Evolutionary conservation across 2,797 vertebrate genomes (phyloP), one percentile per base, ranked within the genome.

Genomic region (Thamnophis elegans): DNA sequence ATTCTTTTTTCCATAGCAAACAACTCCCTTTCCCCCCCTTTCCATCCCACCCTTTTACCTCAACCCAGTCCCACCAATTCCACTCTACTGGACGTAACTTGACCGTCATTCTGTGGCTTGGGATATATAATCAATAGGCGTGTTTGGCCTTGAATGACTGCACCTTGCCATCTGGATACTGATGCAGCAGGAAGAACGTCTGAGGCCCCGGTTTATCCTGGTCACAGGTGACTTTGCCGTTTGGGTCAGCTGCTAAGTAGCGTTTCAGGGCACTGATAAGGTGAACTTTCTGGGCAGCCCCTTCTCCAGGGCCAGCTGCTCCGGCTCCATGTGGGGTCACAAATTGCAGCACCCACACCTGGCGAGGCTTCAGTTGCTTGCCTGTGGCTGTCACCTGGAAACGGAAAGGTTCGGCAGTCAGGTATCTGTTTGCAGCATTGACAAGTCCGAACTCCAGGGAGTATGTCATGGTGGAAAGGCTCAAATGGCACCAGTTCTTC

Each of bases 181-280:
- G 93, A 58, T 62, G 88, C 28, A 95, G 90, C 51, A 93, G 85
- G 87, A 95, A 95, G 32, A 88, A 53, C 12, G 91, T 91, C 28
- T 92, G 91, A 22, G 90, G 85, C 26, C 89, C 93, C 22, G 94
- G 94, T 42, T 51, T 90, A 51, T 93, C 94, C 90, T 95, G 93
- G 68, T 95, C 91, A 26, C 94, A 95, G 53, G 94, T 94, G 90
- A 95, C 59, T 88, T 94, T 95, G 85, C 94, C 94, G 9, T 94
- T 93, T 26, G 92, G 9, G 32, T 95, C 94, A 7, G 94, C 92
- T 9, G 94, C 92, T 59, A 95, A 91, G 90, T 92, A 95, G 68
- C 93, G 94, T 42, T 93, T 91, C 32, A 95, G 60, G 82, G 91
- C 88, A 88, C 93, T 94, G 90, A 93, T 20, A 18, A 95, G 91